These are phyloP conservation scores for Nomada lathburiana DNA, from an alignment of 2,888 invertebrate species.

Conservation along the genomic window DNA sequence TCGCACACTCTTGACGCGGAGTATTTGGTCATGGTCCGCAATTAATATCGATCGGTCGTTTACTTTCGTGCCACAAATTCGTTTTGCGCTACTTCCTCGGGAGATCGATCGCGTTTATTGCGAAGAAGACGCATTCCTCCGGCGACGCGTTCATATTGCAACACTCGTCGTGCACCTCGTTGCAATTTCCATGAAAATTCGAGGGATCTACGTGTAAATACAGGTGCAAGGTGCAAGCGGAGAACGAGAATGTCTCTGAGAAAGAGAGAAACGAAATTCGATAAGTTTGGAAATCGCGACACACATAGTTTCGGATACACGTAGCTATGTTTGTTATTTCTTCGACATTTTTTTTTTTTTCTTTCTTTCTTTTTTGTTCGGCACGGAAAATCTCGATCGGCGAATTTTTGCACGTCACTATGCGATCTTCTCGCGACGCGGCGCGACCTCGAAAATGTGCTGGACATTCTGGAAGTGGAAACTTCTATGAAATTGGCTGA, in stretches of 20 bases:
- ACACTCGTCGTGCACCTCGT: too few relatives aligned
- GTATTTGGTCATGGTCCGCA: conserved; percentile 18
- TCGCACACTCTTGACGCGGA: conserved; percentile 37
- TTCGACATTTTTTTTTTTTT: too few relatives aligned
- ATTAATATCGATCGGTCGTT: conserved; percentile 44
- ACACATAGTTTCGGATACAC: conserved; percentile 33
- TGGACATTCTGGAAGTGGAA: conserved; percentile 24
- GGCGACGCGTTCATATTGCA: not conserved
- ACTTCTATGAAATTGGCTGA: conserved; percentile 22
- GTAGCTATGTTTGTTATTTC: not conserved
- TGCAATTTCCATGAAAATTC: too few relatives aligned
- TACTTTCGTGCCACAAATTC: conserved; percentile 15
- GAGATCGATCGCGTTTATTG: conserved; percentile 1
- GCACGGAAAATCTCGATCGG: conserved; percentile 30
- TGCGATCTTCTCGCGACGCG: conserved; percentile 52
- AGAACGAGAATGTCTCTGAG: too few relatives aligned
- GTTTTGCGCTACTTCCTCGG: conserved; percentile 6
- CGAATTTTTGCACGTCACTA: conserved; percentile 61
- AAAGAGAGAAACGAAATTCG: conserved; percentile 15
- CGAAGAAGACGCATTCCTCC: not conserved
- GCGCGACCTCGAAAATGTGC: conserved; percentile 35
- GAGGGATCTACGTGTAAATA: too few relatives aligned
- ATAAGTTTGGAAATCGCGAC: conserved; percentile 39
- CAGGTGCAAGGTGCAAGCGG: too few relatives aligned
- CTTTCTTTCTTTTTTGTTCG: not conserved